Conservation (phyloP, 2,888 invertebrate genomes). For the Cryptus viduatorius region DNA sequence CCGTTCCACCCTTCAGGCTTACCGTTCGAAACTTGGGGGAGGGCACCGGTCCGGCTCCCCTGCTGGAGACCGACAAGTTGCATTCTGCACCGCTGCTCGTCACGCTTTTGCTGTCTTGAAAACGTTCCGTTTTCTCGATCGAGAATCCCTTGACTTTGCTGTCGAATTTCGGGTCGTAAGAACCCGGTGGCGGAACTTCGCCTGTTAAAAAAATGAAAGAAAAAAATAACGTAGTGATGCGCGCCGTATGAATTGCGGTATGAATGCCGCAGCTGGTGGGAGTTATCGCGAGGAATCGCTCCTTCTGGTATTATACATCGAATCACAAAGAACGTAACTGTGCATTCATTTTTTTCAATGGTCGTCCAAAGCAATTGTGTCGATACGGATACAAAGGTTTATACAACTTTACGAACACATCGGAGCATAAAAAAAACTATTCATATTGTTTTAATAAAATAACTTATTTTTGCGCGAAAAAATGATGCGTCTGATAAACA, state of each 20-base stretch:
- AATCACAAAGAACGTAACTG: slow-evolving; percentile 53
- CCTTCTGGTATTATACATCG: slow-evolving; percentile 8
- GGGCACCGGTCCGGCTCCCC: slow-evolving; percentile 68
- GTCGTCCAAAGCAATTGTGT: not conserved
- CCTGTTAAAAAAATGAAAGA: slow-evolving; percentile 78
- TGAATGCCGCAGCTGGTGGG: slow-evolving; percentile 55
- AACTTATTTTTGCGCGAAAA: no score
- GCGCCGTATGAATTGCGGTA: slow-evolving; percentile 2
- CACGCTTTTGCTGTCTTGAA: slow-evolving; percentile 82
- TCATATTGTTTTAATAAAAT: not conserved
- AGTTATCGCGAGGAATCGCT: slow-evolving; percentile 39
- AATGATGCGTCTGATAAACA: no score
- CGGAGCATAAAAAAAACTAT: no score
- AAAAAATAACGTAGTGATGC: not conserved
- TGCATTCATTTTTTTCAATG: not conserved
- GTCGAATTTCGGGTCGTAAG: slow-evolving; percentile 85
- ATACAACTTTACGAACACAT: not conserved
- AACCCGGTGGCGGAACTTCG: slow-evolving; percentile 86
- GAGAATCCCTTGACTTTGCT: slow-evolving; percentile 83
- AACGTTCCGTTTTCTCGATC: slow-evolving; percentile 83
- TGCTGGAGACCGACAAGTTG: slow-evolving; percentile 76
- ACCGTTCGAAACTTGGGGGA: slow-evolving; percentile 76
- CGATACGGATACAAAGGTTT: not conserved
- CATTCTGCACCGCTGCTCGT: slow-evolving; percentile 80
- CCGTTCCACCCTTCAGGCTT: slow-evolving; percentile 57